Base-by-base conservation (phyloP, 2,797 vertebrate genomes). In the Anguilla megastoma region DNA sequence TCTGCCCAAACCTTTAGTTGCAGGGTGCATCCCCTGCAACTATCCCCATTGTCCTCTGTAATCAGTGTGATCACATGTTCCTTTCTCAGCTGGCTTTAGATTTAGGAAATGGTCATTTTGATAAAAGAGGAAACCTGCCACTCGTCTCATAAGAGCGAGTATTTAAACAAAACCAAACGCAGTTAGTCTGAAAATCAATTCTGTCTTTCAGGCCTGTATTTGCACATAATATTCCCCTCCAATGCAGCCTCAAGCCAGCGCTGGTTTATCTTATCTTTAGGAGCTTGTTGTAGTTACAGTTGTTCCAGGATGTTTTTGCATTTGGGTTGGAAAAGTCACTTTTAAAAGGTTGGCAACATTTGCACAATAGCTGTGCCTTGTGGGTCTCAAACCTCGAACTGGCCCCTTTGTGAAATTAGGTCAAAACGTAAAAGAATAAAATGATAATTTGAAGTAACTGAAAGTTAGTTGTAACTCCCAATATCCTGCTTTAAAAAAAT, bases 291-390 rank as follows among this genome's bases (percentile, higher is more conserved):
- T 21, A 30, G 56, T 80, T 87, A 27, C 76, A 84, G 18, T 84
- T 84, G 56, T 69, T 87, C 48, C 87, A 54, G 80, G 60, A 87
- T 84, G 60, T 54, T 60, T 54, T 21, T 83, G 9, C 48, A 58
- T 50, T 87, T 69, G 27, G n/a, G 7, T 87, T 30, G 45, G 56
- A 84, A 54, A 54, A 83, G 60, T 84, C 60, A 33, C 8, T 52
- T 56, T 16, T 8, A n/a, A 41, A 74, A 58, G 79, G 71, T 36
- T 79, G 86, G 76, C 74, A 58, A 60, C 36, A 48, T 30, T n/a
- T 82, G 16, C 79, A 82, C 79, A 82, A 82, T 82, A 21, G 79
- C 79, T 33, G 79, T n/a, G 7, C n/a, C 21, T 24, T 6, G 2
- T 9, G 5, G 18, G n/a, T 10, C 79, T 21, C 45, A 33, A 50